A percentile compares a stretch with the other conserved stretches of the same genome.
Evolutionary conservation across 2,888 invertebrate genomes (phyloP).

Genomic region (Drosophila phalerata): DNA sequence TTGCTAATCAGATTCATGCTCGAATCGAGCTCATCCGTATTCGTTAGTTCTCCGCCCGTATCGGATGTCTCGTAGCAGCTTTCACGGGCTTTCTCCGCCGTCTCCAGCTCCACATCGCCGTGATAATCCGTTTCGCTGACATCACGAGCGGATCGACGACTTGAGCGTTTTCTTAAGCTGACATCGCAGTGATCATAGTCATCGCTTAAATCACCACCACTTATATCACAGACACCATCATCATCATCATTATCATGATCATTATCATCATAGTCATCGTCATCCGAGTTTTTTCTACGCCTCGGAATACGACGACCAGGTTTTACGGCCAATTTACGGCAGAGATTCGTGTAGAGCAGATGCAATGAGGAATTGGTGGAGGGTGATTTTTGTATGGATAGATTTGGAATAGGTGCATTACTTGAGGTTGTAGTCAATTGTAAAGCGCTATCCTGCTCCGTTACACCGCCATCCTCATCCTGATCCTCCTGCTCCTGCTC

Average conservation of each 20-base stretch:
- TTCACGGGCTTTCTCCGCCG: conserved; percentile 71
- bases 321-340: conserved; percentile 66
- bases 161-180: conserved; percentile 54
- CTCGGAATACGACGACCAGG: conserved; percentile 59
- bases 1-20: conserved; percentile 84
- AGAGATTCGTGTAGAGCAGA: conserved; percentile 81
- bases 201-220: conserved; percentile 82
- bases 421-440: conserved; percentile 70
- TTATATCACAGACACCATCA: conserved; percentile 82
- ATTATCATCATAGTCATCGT: conserved; percentile 57
- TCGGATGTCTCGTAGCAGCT: conserved; percentile 85
- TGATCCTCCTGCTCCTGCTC: conserved; percentile 14
- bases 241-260: conserved; percentile 76
- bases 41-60: conserved; percentile 84
- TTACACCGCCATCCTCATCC: conserved; percentile 60
- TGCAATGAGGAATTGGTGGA: conserved; percentile 79
- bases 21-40: conserved; percentile 83
- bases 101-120: conserved; percentile 75
- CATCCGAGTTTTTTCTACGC: conserved; percentile 62
- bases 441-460: conserved; percentile 67
- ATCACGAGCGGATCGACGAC: conserved; percentile 59
- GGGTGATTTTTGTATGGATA: conserved; percentile 71
- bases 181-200: conserved; percentile 83
- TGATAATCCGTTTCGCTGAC: conserved; percentile 83
- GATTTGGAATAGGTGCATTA: neutral